Evolutionary conservation across 2,113 vertebrate genomes (phyloP).

Genomic region (Thamnaconus septentrionalis): DNA sequence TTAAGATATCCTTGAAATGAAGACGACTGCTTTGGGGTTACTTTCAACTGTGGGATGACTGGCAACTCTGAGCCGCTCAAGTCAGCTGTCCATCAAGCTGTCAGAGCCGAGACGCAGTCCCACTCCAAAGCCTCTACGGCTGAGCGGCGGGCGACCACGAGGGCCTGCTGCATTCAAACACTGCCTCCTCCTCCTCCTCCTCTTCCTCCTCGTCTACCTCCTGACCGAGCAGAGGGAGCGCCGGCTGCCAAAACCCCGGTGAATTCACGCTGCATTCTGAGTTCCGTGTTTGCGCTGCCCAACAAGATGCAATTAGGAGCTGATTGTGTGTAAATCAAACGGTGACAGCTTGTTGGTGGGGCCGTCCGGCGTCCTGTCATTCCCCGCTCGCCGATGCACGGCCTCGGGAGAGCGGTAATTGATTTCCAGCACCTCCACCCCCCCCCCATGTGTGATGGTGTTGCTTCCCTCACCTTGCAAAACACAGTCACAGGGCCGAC

Average conservation of each 20-base stretch:
- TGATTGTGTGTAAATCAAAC: conserved; percentile 71
- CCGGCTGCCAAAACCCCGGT: conserved; percentile 49
- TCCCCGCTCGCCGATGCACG: conserved; percentile 85
- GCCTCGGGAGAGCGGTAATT: conserved; percentile 94
- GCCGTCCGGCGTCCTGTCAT: conserved; percentile 90
- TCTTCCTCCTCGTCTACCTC: conserved; percentile 25
- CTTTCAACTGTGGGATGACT: conserved; percentile 57
- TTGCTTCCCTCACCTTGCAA: conserved; percentile 81
- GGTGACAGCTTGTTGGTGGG: conserved; percentile 54
- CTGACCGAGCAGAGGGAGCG: conserved; percentile 58
- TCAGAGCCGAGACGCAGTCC: conserved; percentile 11
- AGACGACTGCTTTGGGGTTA: conserved; percentile 49
- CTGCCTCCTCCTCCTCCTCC: conserved; percentile 38
- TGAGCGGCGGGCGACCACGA: conserved; percentile 38
- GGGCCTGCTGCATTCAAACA: conserved; percentile 62
- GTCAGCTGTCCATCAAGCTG: conserved; percentile 76
- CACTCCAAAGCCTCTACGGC: conserved; percentile 34
- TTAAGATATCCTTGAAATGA: conserved; percentile 36
- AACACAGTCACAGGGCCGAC: conserved; percentile 51
- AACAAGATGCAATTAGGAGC: conserved; percentile 66
- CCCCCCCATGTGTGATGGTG: conserved; percentile 76
- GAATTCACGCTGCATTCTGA: conserved; percentile 51
- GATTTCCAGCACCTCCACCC: conserved; percentile 83
- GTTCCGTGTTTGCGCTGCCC: conserved; percentile 56
- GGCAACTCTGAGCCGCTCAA: conserved; percentile 65